Evolutionary conservation across 1,140 invertebrate genomes (phyloP).

Genomic region (Vanessa tameamea): DNA sequence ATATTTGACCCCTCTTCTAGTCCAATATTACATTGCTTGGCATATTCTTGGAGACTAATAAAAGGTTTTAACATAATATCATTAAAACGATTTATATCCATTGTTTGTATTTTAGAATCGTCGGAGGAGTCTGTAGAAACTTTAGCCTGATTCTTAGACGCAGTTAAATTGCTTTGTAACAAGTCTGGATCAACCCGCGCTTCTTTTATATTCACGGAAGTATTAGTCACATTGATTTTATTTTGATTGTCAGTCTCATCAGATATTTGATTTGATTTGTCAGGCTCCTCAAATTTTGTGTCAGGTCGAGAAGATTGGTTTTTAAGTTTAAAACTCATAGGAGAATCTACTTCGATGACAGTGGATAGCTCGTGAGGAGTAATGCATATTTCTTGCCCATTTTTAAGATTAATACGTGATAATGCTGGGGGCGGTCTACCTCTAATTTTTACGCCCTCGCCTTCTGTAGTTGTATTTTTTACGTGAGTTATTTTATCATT

Average conservation of each 20-base stretch:
- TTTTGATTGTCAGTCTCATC: constrained; percentile 17
- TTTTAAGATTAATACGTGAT: constrained; percentile 60
- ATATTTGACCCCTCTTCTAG: constrained; percentile 61
- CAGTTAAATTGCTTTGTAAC: constrained; percentile 27
- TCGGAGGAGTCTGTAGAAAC: constrained; percentile 58
- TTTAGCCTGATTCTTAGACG: constrained; percentile 31
- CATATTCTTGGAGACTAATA: constrained; percentile 73
- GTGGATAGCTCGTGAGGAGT: constrained; percentile 84
- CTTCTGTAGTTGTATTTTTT: constrained; percentile 32
- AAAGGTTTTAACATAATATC: constrained; percentile 76
- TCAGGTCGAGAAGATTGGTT: constrained; percentile 52
- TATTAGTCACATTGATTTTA: background rate
- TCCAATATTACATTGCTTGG: constrained; percentile 63
- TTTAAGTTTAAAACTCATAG: constrained; percentile 73
- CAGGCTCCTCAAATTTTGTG: constrained; percentile 23
- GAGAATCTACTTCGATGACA: constrained; percentile 84
- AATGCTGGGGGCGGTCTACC: constrained; percentile 66
- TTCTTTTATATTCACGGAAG: constrained; percentile 1
- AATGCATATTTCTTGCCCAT: constrained; percentile 55
- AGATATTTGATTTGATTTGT: constrained; percentile 6
- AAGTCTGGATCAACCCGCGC: constrained; percentile 29
- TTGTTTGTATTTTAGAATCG: constrained; percentile 67
- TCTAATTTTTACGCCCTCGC: constrained; percentile 51
- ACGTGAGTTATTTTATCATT: constrained; percentile 17
- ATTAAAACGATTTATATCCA: constrained; percentile 73